Conservation (phyloP, 2,797 vertebrate species). For the Tadarida brasiliensis region DNA sequence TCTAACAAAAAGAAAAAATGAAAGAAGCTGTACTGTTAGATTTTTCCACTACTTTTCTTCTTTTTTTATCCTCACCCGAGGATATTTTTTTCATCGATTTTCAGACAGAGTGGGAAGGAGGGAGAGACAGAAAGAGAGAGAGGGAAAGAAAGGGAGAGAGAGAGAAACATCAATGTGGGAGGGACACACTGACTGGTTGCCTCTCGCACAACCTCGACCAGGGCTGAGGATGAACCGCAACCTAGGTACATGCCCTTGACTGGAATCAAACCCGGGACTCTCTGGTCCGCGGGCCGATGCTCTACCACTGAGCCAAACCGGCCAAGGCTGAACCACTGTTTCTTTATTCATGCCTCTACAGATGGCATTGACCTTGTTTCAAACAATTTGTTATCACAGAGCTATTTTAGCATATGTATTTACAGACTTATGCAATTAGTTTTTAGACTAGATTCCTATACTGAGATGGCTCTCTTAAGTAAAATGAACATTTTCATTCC, state of each 20-base stretch:
- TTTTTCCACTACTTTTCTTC: neutral
- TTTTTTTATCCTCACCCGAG: neutral
- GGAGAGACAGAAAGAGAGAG: neutral
- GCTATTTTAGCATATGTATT: neutral
- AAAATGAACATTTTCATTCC: slow-evolving; percentile 16
- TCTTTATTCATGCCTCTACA: neutral
- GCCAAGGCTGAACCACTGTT: neutral
- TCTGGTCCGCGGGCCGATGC: neutral
- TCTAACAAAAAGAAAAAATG: slow-evolving; percentile 15
- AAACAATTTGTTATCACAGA: neutral
- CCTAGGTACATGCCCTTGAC: neutral
- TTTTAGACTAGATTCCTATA: neutral
- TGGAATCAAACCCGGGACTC: neutral
- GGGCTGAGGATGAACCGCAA: neutral
- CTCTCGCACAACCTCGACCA: neutral
- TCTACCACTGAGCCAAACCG: neutral
- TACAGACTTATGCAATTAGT: neutral
- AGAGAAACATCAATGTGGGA: neutral
- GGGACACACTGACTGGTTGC: neutral
- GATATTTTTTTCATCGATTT: neutral
- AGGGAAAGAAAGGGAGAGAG: neutral
- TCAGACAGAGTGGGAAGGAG: neutral
- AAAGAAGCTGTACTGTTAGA: neutral
- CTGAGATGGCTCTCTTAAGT: neutral
- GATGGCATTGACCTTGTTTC: neutral